Conservation (phyloP, 2,113 vertebrate genomes). For the Hiodon alosoides region DNA sequence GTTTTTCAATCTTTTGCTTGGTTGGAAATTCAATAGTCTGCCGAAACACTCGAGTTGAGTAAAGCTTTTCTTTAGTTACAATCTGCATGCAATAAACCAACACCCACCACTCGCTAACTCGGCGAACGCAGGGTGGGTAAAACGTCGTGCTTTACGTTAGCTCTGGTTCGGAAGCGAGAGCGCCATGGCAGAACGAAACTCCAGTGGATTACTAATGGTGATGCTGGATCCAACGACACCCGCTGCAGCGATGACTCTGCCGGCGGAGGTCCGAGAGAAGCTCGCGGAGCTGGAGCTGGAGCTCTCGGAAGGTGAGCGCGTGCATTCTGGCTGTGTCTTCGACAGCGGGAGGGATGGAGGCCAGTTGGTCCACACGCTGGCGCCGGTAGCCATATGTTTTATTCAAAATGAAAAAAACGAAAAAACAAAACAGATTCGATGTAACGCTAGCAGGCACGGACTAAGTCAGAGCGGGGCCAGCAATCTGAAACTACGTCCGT, state of each 20-base stretch:
- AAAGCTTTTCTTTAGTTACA: slow-evolving; percentile 4
- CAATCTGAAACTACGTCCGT: no score
- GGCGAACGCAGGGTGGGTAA: slow-evolving; percentile 5
- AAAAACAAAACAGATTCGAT: no score
- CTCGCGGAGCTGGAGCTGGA: slow-evolving; percentile 92
- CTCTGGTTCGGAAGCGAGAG: slow-evolving; percentile 24
- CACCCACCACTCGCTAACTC: slow-evolving; percentile 32
- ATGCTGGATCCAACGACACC: slow-evolving; percentile 62
- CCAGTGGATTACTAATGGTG: slow-evolving; percentile 66
- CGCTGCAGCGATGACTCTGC: slow-evolving; percentile 67
- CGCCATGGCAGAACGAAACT: slow-evolving; percentile 76
- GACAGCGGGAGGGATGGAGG: no score
- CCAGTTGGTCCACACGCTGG: no score
- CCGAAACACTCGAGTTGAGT: slow-evolving; percentile 20
- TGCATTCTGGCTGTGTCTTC: no score
- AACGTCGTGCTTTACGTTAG: neutral
- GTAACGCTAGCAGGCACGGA: no score
- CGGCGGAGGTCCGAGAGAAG: slow-evolving; percentile 82
- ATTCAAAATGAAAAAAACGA: no score
- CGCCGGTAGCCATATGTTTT: no score
- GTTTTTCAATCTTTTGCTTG: slow-evolving; percentile 25
- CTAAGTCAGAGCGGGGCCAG: no score
- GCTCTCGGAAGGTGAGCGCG: slow-evolving; percentile 80
- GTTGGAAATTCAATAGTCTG: slow-evolving; percentile 7
- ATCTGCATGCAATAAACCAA: slow-evolving; percentile 48